Conservation (phyloP, 1,140 invertebrate species). For the Hyposmocoma kahamanoa region DNA sequence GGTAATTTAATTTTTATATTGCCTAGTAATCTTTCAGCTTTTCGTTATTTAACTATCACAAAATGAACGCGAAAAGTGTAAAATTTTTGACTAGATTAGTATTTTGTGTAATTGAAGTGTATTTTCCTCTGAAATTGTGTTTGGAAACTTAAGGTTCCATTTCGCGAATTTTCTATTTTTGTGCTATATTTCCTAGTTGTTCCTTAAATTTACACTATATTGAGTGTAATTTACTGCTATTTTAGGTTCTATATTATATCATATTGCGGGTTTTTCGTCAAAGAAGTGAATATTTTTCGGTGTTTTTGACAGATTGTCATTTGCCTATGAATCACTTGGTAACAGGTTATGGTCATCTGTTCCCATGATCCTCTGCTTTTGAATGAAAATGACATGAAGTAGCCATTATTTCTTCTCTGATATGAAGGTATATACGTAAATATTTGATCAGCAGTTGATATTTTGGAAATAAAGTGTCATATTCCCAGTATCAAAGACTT, state of each 20-base stretch:
- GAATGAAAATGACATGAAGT: neutral
- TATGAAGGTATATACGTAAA: neutral
- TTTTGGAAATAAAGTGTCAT: neutral
- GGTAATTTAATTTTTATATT: conserved; percentile 54
- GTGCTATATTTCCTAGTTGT: neutral
- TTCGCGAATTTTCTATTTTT: conserved; percentile 2
- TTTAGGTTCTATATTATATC: neutral
- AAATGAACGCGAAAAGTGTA: neutral
- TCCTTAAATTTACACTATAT: neutral
- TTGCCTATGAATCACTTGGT: conserved; percentile 7
- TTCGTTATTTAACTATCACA: conserved; percentile 2
- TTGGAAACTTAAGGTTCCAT: conserved; percentile 18
- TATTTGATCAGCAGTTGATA: neutral
- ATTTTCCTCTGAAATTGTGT: conserved; percentile 20
- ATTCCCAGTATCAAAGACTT: neutral
- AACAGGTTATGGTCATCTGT: neutral
- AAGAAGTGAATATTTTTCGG: neutral
- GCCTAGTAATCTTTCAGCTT: conserved; percentile 19
- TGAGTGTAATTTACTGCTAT: too few relatives aligned
- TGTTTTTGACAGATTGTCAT: neutral
- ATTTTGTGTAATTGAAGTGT: conserved; percentile 24
- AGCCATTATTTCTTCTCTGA: neutral
- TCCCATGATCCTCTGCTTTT: conserved; percentile 5
- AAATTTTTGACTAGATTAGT: conserved; percentile 9
- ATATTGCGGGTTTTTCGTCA: neutral